Conservation (phyloP, 2,888 invertebrate genomes). For the Ditula angustiorana region DNA sequence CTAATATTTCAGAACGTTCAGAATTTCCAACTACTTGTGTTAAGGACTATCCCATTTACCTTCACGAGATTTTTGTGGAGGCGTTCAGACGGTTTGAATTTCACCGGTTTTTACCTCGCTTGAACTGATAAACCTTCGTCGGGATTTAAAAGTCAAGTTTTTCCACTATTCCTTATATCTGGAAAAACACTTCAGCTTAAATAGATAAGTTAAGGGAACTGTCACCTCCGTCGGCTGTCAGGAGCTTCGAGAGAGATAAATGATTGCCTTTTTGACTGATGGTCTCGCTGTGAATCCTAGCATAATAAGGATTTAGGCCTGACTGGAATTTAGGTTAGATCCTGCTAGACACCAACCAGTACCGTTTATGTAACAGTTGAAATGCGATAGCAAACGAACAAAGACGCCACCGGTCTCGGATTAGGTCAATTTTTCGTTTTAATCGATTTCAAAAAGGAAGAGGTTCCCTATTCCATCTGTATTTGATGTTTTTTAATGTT, state of each 20-base stretch:
- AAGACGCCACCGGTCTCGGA: not conserved
- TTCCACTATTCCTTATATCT: conserved; percentile 6
- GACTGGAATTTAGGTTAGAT: conserved; percentile 9
- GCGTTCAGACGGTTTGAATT: too few relatives aligned
- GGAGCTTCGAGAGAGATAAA: conserved; percentile 57
- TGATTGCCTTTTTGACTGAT: conserved; percentile 52
- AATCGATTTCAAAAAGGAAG: too few relatives aligned
- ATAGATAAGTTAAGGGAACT: conserved; percentile 58
- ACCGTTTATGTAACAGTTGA: conserved; percentile 6
- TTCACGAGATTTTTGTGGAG: too few relatives aligned
- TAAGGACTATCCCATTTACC: too few relatives aligned
- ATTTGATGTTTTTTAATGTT: too few relatives aligned
- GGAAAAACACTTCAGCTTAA: conserved; percentile 46
- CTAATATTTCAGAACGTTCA: too few relatives aligned
- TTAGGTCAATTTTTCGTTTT: conserved; percentile 1
- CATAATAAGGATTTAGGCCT: conserved; percentile 33
- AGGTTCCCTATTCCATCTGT: too few relatives aligned
- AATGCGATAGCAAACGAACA: conserved; percentile 7
- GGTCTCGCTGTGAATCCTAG: conserved; percentile 45
- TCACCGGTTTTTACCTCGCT: too few relatives aligned
- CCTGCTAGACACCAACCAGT: not conserved
- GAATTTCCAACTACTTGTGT: too few relatives aligned
- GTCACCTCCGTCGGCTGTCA: conserved; percentile 53
- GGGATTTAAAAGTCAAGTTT: conserved; percentile 22
- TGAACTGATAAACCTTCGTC: conserved; percentile 3